These are phyloP conservation scores for Epinephelus coioides DNA, from an alignment of 2,797 vertebrate genomes.

Conservation along the genomic window DNA sequence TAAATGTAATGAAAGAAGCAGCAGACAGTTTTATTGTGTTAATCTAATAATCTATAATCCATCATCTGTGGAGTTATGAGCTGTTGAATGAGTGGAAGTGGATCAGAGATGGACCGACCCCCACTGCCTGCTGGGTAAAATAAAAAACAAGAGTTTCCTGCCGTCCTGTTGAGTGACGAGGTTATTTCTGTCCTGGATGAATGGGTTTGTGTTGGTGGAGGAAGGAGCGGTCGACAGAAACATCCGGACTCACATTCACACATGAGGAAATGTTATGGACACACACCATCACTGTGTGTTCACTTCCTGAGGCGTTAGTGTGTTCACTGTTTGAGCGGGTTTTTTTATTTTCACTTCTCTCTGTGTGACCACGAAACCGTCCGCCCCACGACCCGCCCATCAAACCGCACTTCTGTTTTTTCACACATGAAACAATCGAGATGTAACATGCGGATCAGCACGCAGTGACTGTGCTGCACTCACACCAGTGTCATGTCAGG, in stretches of 20 bases:
- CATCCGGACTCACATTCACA: constrained; percentile 44
- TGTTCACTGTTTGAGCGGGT: too few relatives aligned
- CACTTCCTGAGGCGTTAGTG: too few relatives aligned
- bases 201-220: constrained; percentile 33
- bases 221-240: constrained; percentile 56
- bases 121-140: constrained; percentile 27
- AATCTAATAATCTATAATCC: background rate
- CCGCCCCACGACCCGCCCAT: too few relatives aligned
- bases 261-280: background rate
- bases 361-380: too few relatives aligned
- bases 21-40: background rate
- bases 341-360: too few relatives aligned
- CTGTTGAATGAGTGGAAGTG: background rate
- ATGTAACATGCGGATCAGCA: too few relatives aligned
- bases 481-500: too few relatives aligned
- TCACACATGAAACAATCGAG: too few relatives aligned
- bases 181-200: constrained; percentile 67
- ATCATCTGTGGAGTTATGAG: background rate
- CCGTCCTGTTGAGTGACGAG: constrained; percentile 18
- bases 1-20: background rate
- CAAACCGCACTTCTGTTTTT: too few relatives aligned
- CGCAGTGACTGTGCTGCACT: too few relatives aligned
- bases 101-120: background rate
- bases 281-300: too few relatives aligned
- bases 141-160: constrained; percentile 38